Evolutionary conservation across 2,113 vertebrate species (phyloP).

Genomic region (Hyla sarda): DNA sequence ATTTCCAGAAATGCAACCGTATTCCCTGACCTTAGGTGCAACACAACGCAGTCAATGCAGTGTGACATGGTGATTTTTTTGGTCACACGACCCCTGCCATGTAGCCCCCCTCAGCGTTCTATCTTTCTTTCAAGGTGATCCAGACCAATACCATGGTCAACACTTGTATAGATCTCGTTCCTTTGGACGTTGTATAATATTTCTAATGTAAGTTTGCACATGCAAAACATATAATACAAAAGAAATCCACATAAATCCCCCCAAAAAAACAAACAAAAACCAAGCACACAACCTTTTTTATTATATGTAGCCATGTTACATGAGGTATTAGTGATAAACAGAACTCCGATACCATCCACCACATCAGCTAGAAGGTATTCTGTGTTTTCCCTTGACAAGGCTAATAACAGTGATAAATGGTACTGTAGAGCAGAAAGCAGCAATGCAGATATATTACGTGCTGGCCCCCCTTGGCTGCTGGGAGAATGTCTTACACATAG

Average conservation of each 20-base stretch:
- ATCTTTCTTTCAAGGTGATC: too few species aligned
- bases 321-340: not conserved
- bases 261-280: not conserved
- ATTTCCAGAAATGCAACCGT: too few species aligned
- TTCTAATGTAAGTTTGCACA: not conserved
- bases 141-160: too few species aligned
- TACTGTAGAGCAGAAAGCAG: not conserved
- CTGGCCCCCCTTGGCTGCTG: not conserved
- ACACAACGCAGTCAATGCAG: too few species aligned
- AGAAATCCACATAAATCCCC: too few species aligned
- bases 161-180: too few species aligned
- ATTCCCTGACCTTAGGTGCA: too few species aligned
- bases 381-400: not conserved
- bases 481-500: slow-evolving; percentile 51
- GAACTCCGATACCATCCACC: not conserved
- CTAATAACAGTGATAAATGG: not conserved
- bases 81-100: too few species aligned
- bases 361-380: not conserved
- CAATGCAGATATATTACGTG: slow-evolving; percentile 3
- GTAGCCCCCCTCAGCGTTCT: too few species aligned
- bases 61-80: too few species aligned
- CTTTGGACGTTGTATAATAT: too few species aligned
- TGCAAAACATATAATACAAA: not conserved
- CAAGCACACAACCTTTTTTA: not conserved
- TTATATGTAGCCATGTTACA: not conserved